phyloP scores from a whole-genome alignment of 2,797 vertebrate species.

The Phoebastria nigripes region DNA sequence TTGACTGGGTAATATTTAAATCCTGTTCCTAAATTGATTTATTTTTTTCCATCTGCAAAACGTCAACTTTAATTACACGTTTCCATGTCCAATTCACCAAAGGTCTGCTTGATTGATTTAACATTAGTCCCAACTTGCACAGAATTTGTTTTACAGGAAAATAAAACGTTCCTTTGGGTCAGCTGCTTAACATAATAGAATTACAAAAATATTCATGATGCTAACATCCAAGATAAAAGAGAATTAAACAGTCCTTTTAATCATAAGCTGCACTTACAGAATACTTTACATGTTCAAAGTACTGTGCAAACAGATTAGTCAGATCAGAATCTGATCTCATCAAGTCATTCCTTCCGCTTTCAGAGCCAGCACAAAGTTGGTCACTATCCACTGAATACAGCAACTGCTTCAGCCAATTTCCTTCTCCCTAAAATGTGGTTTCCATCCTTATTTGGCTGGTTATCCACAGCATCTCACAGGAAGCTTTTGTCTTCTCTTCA shows the following conservation, averaged over 20 bases:
- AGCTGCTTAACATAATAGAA: not conserved
- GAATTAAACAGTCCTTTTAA: slow-evolving; percentile 19
- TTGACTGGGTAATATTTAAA: not conserved
- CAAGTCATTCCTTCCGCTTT: not conserved
- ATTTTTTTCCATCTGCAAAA: not conserved
- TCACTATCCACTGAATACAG: not conserved
- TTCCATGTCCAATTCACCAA: not conserved
- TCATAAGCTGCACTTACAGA: slow-evolving; percentile 26
- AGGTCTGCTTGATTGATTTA: not conserved
- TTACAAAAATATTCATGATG: not conserved
- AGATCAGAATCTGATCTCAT: not conserved
- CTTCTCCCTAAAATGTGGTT: not conserved
- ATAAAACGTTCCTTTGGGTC: not conserved
- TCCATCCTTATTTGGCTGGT: not conserved
- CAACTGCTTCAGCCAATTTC: not conserved
- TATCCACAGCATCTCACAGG: not conserved
- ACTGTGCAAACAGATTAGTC: slow-evolving; percentile 13
- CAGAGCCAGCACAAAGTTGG: not conserved
- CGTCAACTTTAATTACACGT: not conserved
- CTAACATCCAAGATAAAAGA: not conserved
- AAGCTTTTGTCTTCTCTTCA: not conserved
- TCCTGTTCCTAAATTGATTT: not conserved
- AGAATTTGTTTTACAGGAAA: slow-evolving; percentile 19
- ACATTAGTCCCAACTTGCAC: not conserved
- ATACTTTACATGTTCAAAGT: not conserved